Evolutionary conservation across 2,797 vertebrate species (phyloP).

Genomic region (Sebastes taczanowskii): DNA sequence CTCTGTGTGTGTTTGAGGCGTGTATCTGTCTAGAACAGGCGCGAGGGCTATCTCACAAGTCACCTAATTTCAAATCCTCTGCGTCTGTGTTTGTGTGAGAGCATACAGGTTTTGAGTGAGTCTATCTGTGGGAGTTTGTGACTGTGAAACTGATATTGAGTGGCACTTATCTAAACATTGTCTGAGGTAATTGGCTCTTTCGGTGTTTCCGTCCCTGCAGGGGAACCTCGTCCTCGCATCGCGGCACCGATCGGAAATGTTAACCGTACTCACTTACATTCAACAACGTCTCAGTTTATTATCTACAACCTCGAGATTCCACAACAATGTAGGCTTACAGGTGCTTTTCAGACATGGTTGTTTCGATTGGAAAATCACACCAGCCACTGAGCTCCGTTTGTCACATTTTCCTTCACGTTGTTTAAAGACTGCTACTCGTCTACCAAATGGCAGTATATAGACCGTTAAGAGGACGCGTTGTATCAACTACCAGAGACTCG

Average conservation of each 20-base stretch:
- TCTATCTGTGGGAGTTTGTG: constrained; percentile 31
- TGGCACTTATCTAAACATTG: constrained; percentile 41
- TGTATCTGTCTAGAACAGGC: neutral
- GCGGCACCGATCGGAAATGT: constrained; percentile 11
- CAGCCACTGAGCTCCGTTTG: neutral
- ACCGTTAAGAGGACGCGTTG: neutral
- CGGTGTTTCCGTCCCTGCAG: constrained; percentile 1
- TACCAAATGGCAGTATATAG: neutral
- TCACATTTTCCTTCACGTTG: neutral
- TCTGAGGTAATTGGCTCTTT: constrained; percentile 46
- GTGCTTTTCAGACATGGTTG: neutral
- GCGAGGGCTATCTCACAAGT: constrained; percentile 3
- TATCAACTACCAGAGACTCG: neutral
- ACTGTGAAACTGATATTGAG: constrained; percentile 49
- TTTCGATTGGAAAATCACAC: neutral
- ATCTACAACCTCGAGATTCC: constrained; percentile 8
- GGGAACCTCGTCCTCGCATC: constrained; percentile 12
- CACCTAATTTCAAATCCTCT: neutral
- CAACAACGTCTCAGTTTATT: constrained; percentile 19
- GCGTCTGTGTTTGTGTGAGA: neutral
- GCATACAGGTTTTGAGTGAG: constrained; percentile 8
- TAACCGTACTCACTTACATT: constrained; percentile 11
- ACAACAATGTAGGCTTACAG: neutral
- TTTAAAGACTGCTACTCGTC: neutral
- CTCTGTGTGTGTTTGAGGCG: neutral